Percentiles rank a stretch among this genome's conserved stretches.
These are phyloP conservation scores for Palaemon carinicauda DNA, from an alignment of 1,140 invertebrate species.

Conservation along the genomic window DNA sequence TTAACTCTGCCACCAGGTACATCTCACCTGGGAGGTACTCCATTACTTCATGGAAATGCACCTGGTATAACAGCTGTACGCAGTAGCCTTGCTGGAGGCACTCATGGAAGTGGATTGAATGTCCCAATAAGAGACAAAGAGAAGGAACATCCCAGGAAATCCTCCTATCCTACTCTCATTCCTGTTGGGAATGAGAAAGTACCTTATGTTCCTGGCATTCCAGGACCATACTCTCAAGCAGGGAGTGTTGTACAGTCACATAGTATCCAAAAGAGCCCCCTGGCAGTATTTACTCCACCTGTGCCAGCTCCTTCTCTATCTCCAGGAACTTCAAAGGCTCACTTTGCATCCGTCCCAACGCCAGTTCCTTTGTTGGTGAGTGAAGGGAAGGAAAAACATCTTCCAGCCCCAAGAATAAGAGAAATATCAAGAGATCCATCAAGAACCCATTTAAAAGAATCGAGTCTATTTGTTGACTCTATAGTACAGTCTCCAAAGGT, in stretches of 20 bases:
- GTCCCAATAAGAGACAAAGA: constrained; percentile 10
- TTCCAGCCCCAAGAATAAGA: background rate
- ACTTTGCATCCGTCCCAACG: background rate
- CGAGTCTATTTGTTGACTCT: background rate
- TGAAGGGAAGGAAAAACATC: constrained; percentile 15
- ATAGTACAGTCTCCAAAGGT: background rate
- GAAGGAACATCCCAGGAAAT: constrained; percentile 3
- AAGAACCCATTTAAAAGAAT: constrained; percentile 22
- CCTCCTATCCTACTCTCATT: constrained; percentile 43
- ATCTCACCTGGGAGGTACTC: background rate
- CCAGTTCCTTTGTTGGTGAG: constrained; percentile 7
- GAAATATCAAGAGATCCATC: background rate
- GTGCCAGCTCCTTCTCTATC: background rate
- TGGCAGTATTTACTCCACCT: background rate
- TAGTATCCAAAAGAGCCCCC: constrained; percentile 1
- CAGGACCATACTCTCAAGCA: constrained; percentile 75
- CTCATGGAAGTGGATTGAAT: background rate
- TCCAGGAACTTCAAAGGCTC: background rate
- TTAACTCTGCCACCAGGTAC: background rate
- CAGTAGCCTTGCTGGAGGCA: background rate
- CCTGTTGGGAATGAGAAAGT: constrained; percentile 74
- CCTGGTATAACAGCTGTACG: background rate
- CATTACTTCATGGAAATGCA: background rate
- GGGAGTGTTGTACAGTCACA: constrained; percentile 10
- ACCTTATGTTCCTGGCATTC: constrained; percentile 85